Evolutionary conservation across 2,113 vertebrate genomes (phyloP).

Genomic region (Pipra filicauda): DNA sequence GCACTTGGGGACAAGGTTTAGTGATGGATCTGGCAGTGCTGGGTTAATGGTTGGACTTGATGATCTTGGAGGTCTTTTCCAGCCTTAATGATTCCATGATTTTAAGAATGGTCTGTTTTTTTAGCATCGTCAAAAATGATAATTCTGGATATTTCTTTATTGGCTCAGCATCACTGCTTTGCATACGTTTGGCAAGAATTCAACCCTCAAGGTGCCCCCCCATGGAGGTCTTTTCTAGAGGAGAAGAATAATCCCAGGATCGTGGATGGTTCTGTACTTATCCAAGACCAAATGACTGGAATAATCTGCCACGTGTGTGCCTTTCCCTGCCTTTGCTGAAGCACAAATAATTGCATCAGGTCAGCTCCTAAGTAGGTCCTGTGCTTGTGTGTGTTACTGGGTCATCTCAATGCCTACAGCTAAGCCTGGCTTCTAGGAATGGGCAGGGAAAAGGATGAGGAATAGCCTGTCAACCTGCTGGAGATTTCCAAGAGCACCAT

Average conservation of each 20-base stretch:
- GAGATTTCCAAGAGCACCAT: not conserved
- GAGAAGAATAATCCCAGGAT: not conserved
- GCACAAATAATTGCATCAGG: not conserved
- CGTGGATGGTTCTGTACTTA: no score
- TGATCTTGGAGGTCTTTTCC: not conserved
- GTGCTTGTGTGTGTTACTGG: not conserved
- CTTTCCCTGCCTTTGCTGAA: not conserved
- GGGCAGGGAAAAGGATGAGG: not conserved
- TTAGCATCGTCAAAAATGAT: not conserved
- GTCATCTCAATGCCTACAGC: not conserved
- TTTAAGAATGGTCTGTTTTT: not conserved
- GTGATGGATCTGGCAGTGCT: not conserved
- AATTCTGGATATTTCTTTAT: not conserved
- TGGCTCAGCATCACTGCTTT: not conserved
- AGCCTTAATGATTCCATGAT: not conserved
- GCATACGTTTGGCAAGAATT: not conserved
- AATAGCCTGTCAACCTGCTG: not conserved
- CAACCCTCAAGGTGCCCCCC: not conserved
- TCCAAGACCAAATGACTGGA: not conserved
- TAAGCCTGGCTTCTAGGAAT: not conserved
- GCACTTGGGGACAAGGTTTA: not conserved
- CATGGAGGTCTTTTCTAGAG: not conserved
- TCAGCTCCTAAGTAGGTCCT: not conserved
- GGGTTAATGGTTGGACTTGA: rapidly evolving
- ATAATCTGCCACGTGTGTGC: not conserved